phyloP scores from a whole-genome alignment of 2,113 vertebrate species.

The Glaucomys volans region DNA sequence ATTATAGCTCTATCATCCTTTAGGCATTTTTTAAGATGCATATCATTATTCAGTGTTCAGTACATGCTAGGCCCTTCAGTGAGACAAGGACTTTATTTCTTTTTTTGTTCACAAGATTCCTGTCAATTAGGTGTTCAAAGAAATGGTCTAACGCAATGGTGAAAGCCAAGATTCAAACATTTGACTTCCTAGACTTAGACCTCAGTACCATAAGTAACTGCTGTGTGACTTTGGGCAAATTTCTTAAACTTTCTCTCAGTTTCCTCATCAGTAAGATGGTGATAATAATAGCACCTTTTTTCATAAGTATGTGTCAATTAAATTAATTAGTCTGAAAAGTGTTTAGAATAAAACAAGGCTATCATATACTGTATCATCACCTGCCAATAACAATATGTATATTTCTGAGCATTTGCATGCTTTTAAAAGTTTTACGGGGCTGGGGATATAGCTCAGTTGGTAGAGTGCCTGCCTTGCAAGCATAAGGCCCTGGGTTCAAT shows the following conservation, averaged over 20 bases:
- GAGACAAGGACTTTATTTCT: constrained; percentile 27
- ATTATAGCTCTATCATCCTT: constrained; percentile 28
- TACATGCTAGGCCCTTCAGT: not conserved
- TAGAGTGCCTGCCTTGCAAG: too few relatives aligned
- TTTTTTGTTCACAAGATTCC: not conserved
- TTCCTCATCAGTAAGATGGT: not conserved
- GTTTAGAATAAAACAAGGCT: not conserved
- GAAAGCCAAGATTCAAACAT: constrained; percentile 14
- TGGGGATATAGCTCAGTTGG: too few relatives aligned
- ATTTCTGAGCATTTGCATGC: not conserved
- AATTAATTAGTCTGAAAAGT: not conserved
- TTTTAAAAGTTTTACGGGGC: not conserved
- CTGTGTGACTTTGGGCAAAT: constrained; percentile 14
- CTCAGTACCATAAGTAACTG: not conserved
- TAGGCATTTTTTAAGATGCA: not conserved
- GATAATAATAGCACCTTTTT: not conserved
- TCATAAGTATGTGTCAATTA: not conserved
- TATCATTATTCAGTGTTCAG: not conserved
- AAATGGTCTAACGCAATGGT: not conserved
- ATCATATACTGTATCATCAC: not conserved
- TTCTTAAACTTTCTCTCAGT: not conserved
- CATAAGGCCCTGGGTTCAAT: too few relatives aligned
- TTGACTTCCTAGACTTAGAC: not conserved
- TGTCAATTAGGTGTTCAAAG: not conserved
- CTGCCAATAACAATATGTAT: not conserved